phyloP scores from a whole-genome alignment of 1,140 invertebrate species.

The Sminthurinus signatus region DNA sequence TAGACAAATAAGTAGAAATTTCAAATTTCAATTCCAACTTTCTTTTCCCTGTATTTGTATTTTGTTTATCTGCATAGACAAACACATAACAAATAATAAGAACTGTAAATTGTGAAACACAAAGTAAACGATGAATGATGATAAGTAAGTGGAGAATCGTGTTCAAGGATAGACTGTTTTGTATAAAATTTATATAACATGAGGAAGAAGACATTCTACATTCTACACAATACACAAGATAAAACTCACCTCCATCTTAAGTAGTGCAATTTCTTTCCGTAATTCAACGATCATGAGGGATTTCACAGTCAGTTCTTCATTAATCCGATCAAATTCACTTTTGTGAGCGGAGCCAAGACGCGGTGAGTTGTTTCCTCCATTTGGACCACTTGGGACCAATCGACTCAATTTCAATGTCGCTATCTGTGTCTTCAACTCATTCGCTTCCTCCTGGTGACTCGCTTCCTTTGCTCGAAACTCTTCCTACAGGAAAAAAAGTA shows the following conservation, averaged over 20 bases:
- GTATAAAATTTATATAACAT: no score
- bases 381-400: background rate
- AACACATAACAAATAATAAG: no score
- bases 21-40: no score
- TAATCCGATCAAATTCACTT: slow-evolving; percentile 17
- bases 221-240: no score
- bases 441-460: slow-evolving; percentile 14
- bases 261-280: slow-evolving; percentile 23
- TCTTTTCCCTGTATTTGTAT: no score
- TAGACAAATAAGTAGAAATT: no score
- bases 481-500: slow-evolving; percentile 10
- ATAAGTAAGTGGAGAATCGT: no score
- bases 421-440: slow-evolving; percentile 28
- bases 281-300: slow-evolving; percentile 21
- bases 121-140: no score
- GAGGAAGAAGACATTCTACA: no score
- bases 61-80: no score
- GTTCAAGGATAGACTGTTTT: no score
- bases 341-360: slow-evolving; percentile 16
- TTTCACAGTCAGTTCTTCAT: slow-evolving; percentile 19
- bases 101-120: no score
- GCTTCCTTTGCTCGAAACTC: slow-evolving; percentile 14
- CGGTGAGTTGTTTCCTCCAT: slow-evolving; percentile 8
- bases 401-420: slow-evolving; percentile 27
- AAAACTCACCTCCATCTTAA: slow-evolving; percentile 18